Evolutionary conservation across 92 coral and sea anemone species (phyloP).

Genomic region (Phenganax subtilis): DNA sequence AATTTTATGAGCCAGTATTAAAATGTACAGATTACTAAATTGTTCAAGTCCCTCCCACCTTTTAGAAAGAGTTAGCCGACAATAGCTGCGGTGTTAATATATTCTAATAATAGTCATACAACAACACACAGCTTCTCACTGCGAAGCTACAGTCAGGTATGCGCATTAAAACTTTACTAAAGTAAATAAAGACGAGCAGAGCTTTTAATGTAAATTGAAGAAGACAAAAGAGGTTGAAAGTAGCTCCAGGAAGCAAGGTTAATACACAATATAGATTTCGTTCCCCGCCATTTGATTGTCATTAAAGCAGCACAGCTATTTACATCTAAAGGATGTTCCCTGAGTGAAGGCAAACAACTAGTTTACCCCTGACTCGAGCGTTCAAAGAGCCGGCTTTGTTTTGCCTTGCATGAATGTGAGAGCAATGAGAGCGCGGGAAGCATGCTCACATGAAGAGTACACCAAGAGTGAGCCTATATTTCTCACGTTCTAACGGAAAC

Average conservation of each 20-base stretch:
- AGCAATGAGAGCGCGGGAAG: conserved; percentile 11
- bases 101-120: conserved; percentile 17
- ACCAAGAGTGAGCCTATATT: neutral
- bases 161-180: conserved; percentile 32
- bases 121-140: conserved; percentile 28
- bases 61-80: conserved; percentile 20
- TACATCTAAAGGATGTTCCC: conserved; percentile 22
- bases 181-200: conserved; percentile 41
- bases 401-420: conserved; percentile 24
- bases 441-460: neutral
- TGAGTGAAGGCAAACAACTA: conserved; percentile 22
- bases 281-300: conserved; percentile 40
- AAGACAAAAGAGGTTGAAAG: conserved; percentile 36
- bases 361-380: conserved; percentile 32
- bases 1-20: neutral
- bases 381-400: conserved; percentile 31
- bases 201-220: conserved; percentile 36
- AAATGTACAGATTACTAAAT: conserved; percentile 19
- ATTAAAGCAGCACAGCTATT: conserved; percentile 32
- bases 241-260: conserved; percentile 28
- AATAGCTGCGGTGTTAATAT: conserved; percentile 28
- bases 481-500: conserved; percentile 23
- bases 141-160: conserved; percentile 26
- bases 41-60: conserved; percentile 32
- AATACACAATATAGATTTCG: conserved; percentile 21